Base-by-base conservation (phyloP, 2,113 vertebrate genomes). In the Mellivora capensis region DNA sequence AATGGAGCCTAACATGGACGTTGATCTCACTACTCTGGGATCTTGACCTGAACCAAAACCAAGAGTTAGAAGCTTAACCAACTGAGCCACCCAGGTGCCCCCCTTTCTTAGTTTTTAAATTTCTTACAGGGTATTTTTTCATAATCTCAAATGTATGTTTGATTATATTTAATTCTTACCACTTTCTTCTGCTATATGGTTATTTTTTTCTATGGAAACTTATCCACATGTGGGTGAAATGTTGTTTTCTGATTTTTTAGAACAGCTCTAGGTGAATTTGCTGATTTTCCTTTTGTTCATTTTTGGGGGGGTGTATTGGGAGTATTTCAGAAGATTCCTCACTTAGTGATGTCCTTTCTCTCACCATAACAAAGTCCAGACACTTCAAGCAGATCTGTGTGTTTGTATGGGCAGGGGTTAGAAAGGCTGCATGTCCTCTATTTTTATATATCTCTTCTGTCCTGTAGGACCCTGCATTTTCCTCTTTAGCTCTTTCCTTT, bases 101-200 rank as follows among this genome's bases (percentile, higher is more conserved):
- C 10, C 11, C 6, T 84, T 87, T 64, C 69, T 92, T 72, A 82
- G 52, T 37, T 72, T 90, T 76, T 49, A 11, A 72, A 90, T 96
- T 82, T 94, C 47, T 87, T 76, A 61, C 27, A 44, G 84, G n/a
- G 44, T 67, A 0, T 8, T 54, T 72, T 94, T 79, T 95, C 21
- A 84, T 49, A 42, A 57, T 21, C n/a, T 96, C 29, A 91, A 71
- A 85, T 80, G 25, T 42, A 64, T 72, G 21, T 59, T 93, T 83
- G 7, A 72, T 59, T 93, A 71, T 76, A 87, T 94, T 96, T 87
- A 64, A 87, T 96, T 93, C 62, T 93, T 87, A 72, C 0, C 57
- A 61, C 47, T 96, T 94, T 74, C 39, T 80, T 97, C 27, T 74
- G 14, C 39, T 90, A 84, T 84, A 54, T 49, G 13, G 10, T 71